phyloP scores from a whole-genome alignment of 2,113 vertebrate species.

The Lepus americanus region DNA sequence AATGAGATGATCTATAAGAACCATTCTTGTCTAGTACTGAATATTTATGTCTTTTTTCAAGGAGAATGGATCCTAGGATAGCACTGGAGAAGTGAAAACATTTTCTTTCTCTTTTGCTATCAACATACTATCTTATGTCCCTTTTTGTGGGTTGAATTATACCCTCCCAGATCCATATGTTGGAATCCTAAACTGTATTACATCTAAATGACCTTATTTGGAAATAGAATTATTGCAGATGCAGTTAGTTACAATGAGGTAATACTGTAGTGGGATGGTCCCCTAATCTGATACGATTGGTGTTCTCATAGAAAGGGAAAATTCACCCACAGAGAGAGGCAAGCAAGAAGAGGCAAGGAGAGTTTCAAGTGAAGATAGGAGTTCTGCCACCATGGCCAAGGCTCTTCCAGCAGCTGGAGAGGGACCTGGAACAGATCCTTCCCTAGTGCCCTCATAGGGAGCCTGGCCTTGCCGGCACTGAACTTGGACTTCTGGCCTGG shows the following conservation, averaged over 20 bases:
- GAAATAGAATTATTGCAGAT: background rate
- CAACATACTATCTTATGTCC: background rate
- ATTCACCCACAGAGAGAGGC: background rate
- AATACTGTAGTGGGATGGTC: background rate
- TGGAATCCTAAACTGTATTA: background rate
- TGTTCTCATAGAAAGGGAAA: background rate
- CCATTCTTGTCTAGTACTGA: background rate
- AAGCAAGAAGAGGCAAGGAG: background rate
- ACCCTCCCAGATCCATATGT: background rate
- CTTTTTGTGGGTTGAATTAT: background rate
- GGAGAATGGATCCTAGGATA: background rate
- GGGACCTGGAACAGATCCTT: no score
- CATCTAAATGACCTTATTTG: background rate
- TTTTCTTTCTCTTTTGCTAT: background rate
- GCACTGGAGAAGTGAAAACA: background rate
- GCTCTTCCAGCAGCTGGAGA: no score
- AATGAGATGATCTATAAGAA: background rate
- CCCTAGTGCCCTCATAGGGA: background rate
- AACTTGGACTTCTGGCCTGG: background rate
- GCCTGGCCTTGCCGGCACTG: accelerated
- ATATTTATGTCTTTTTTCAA: background rate
- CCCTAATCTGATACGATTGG: background rate
- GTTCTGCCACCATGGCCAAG: background rate
- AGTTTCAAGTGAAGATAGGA: background rate
- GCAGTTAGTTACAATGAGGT: background rate